Percentiles rank a stretch among this genome's conserved stretches.
Conservation (phyloP, 1,140 invertebrate genomes). For the Cyrtorhinus lividipennis region DNA sequence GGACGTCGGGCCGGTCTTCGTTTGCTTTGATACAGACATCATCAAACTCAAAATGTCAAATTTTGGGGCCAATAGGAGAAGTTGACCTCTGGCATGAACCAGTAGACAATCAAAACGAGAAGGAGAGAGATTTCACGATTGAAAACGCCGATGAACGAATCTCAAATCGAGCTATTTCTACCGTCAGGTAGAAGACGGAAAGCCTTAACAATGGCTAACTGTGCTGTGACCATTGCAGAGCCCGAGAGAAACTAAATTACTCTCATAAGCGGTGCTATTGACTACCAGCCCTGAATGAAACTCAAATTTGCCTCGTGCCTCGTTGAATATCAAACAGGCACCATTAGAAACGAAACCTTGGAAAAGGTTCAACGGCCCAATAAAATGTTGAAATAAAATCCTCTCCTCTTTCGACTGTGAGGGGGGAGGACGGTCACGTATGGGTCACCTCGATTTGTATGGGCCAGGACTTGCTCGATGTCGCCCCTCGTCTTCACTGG, state of each 20-base stretch:
- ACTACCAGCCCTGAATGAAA: slow-evolving; percentile 3
- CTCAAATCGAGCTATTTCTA: too few relatives aligned
- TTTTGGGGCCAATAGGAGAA: too few relatives aligned
- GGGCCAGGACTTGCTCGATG: neutral
- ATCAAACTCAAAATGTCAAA: too few relatives aligned
- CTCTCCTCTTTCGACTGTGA: neutral
- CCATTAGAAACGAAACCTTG: slow-evolving; percentile 1
- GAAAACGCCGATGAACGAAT: too few relatives aligned
- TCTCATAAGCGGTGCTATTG: neutral
- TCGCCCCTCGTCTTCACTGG: too few relatives aligned
- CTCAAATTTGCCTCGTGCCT: slow-evolving; percentile 6
- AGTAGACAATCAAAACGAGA: too few relatives aligned
- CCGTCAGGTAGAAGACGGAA: too few relatives aligned
- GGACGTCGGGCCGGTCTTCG: too few relatives aligned
- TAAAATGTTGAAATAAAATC: slow-evolving; percentile 4
- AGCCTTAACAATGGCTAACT: neutral
- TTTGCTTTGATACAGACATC: too few relatives aligned
- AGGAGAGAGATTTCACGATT: too few relatives aligned
- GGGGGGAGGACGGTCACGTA: neutral
- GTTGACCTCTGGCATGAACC: too few relatives aligned
- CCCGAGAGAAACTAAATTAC: neutral
- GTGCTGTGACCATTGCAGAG: neutral
- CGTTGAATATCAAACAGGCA: neutral
- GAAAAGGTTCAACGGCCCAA: slow-evolving; percentile 2
- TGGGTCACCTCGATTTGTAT: neutral